Conservation (phyloP, 2,113 vertebrate genomes). For the Pachycephala philippinensis region DNA sequence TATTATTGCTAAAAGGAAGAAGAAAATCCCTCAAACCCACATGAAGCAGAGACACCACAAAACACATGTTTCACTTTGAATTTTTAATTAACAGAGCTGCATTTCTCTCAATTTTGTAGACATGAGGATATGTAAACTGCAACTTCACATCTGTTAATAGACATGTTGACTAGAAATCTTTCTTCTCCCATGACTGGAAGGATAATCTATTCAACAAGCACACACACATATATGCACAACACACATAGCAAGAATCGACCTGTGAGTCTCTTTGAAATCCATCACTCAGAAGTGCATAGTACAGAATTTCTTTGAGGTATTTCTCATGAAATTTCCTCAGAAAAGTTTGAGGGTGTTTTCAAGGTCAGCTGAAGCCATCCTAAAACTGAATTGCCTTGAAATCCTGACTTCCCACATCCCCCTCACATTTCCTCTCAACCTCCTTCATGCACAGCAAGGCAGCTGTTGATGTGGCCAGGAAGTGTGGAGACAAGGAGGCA, state of each 20-base stretch:
- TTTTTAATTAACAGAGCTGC: neutral
- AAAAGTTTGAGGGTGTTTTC: neutral
- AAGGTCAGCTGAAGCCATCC: neutral
- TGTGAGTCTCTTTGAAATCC: neutral
- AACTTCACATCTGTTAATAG: neutral
- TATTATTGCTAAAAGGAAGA: neutral
- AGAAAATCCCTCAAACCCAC: neutral
- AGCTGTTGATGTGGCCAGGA: neutral
- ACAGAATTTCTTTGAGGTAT: neutral
- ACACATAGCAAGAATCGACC: fast-evolving
- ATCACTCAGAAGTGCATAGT: neutral
- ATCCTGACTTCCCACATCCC: fast-evolving
- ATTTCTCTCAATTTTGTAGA: neutral
- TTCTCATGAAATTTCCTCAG: neutral
- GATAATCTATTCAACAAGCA: neutral
- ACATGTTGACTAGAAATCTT: neutral
- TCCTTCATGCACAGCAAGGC: neutral
- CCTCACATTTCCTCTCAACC: neutral
- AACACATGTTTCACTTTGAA: neutral
- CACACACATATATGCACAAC: neutral
- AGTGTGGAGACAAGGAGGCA: neutral
- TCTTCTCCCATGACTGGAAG: neutral
- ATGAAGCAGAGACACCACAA: neutral
- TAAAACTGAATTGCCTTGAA: neutral
- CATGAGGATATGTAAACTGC: neutral